Conservation (phyloP, 2,797 vertebrate species). For the Hozukius guyotensis region DNA sequence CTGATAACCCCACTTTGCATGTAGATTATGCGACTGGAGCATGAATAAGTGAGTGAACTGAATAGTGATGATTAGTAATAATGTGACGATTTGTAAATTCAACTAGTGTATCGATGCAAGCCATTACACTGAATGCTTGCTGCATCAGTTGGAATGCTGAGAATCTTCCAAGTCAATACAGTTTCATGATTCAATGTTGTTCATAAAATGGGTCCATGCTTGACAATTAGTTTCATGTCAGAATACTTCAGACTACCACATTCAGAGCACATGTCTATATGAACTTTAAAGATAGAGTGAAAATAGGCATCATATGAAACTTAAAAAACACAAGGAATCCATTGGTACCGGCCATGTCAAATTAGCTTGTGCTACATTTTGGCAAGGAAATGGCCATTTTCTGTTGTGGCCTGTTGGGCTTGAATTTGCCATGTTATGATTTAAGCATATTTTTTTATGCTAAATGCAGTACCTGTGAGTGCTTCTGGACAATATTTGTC, state of each 20-base stretch:
- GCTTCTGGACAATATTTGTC: no score
- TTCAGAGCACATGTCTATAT: background rate
- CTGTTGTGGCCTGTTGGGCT: no score
- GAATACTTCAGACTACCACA: background rate
- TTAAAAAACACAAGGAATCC: no score
- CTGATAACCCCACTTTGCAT: constrained; percentile 2
- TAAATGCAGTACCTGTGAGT: no score
- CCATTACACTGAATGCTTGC: background rate
- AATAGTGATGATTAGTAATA: background rate
- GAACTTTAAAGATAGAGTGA: no score
- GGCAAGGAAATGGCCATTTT: no score
- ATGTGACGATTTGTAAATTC: background rate
- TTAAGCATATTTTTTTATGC: no score
- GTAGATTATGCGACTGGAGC: background rate
- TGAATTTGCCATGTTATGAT: no score
- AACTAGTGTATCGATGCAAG: background rate
- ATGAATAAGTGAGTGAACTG: background rate
- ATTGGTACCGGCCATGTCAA: no score
- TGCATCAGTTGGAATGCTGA: background rate
- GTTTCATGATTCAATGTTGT: background rate
- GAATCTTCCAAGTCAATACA: background rate
- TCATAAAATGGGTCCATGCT: background rate
- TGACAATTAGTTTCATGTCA: background rate
- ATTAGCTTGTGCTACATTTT: no score
- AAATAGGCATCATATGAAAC: no score